Evolutionary conservation across 2,797 vertebrate species (phyloP), one percentile per base, ranked within the genome.

Genomic region (Pogoniulus pusillus): DNA sequence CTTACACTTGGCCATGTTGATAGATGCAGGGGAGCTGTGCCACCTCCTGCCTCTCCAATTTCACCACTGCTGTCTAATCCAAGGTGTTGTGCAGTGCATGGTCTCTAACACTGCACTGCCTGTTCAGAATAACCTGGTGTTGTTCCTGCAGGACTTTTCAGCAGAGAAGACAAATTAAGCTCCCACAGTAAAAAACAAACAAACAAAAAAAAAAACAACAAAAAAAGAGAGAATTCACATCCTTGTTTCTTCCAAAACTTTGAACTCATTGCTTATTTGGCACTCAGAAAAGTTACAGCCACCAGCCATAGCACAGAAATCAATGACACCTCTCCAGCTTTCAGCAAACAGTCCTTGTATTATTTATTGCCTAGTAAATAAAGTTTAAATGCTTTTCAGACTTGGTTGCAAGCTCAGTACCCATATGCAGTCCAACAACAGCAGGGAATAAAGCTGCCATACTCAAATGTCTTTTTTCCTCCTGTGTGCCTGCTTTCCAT

Each of bases 301-400:
- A 79, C 32, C 70, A 95, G 66, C 58, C 62, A 90, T 39, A 60
- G 45, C 51, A 35, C 59, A 89, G 19, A 82, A 93, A 83, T 90
- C 27, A 59, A 32, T 18, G 57, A 87, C 60, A 89, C 77, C 55
- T 93, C 85, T 66, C 89, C 79, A 80, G 53, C 63, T 83, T 95
- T 62, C 91, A 91, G 84, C 82, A 76, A 87, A 72, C 32, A 75
- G 62, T 49, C 79, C 90, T 93, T 87, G 73, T 94, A 96, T 94
- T 95, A 95, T 95, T 97, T 96, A 95, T 93, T 82, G 84, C 86
- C 83, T 93, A 87, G 82, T 91, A 96, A 96, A 96, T 95, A 93
- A 94, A 94, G 83, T 71, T 95, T 91, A 96, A 96, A 95, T 39
- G 90, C 63, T 93, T 94, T 91, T 89, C 82, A 96, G 90, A 85